Conservation (phyloP, 2,888 invertebrate genomes). For the Pantelozetes paolii region DNA sequence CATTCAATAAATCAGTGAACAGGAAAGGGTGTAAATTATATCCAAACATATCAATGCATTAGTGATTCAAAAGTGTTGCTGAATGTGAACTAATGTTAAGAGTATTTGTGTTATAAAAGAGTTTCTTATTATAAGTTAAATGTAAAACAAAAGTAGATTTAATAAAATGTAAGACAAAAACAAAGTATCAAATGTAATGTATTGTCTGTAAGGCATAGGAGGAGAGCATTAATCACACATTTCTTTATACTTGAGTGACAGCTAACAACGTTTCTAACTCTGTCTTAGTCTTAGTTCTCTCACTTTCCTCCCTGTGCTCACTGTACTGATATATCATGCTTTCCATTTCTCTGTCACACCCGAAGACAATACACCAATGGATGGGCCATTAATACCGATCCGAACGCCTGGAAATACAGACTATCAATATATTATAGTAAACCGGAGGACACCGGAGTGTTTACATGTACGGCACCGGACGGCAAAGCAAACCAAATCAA, state of each 20-base stretch:
- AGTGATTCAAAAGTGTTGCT: too few relatives aligned
- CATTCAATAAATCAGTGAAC: too few relatives aligned
- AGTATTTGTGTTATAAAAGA: too few relatives aligned
- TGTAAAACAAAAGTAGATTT: too few relatives aligned
- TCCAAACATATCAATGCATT: too few relatives aligned
- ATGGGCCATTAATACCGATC: constrained; percentile 69
- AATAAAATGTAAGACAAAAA: too few relatives aligned
- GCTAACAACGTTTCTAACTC: background rate
- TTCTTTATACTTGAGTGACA: constrained; percentile 5
- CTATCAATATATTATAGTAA: constrained; percentile 74
- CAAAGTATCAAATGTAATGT: too few relatives aligned
- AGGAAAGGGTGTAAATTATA: too few relatives aligned
- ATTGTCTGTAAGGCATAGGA: background rate
- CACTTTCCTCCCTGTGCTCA: too few relatives aligned
- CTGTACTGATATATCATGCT: background rate
- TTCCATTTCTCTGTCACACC: background rate
- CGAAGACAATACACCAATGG: constrained; percentile 68
- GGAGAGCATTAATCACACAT: constrained; percentile 1
- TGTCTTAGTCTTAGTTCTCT: background rate
- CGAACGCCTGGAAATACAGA: constrained; percentile 73
- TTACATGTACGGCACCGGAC: constrained; percentile 78
- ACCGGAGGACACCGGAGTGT: constrained; percentile 75
- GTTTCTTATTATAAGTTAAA: too few relatives aligned
- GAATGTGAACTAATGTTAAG: too few relatives aligned
- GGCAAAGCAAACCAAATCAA: constrained; percentile 71